These are phyloP conservation scores for Oligia fasciuncula DNA, from an alignment of 2,888 invertebrate species.

Conservation along the genomic window DNA sequence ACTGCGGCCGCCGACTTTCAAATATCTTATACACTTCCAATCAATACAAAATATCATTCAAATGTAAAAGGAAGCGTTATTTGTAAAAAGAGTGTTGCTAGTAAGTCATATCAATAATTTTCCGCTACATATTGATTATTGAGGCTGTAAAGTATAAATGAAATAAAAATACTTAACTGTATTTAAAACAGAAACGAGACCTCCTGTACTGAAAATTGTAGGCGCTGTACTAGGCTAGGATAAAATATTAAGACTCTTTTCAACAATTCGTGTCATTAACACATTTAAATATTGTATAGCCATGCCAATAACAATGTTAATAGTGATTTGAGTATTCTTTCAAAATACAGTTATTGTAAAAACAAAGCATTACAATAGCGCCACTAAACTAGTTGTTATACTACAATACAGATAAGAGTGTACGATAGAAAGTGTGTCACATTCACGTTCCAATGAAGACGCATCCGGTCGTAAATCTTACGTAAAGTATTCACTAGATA, in stretches of 20 bases:
- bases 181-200: neutral
- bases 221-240: constrained; percentile 3
- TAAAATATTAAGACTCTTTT: constrained; percentile 22
- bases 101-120: neutral
- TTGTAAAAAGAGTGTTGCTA: neutral
- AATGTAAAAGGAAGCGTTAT: neutral
- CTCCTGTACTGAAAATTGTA: neutral
- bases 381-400: constrained; percentile 81
- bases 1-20: constrained; percentile 71
- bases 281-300: constrained; percentile 45
- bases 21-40: constrained; percentile 61
- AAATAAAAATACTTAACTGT: constrained; percentile 13
- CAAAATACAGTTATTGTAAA: constrained; percentile 76
- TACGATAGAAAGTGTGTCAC: constrained; percentile 87
- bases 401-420: constrained; percentile 84
- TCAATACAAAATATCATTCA: constrained; percentile 40
- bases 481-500: constrained; percentile 82
- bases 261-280: constrained; percentile 29
- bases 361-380: constrained; percentile 78
- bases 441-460: constrained; percentile 86
- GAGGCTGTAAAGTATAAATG: neutral
- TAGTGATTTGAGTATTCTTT: constrained; percentile 63
- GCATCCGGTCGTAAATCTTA: constrained; percentile 88
- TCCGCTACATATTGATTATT: neutral
- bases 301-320: constrained; percentile 51